Evolutionary conservation across 2,113 vertebrate genomes (phyloP).

Genomic region (Sarotherodon lohbergeri): DNA sequence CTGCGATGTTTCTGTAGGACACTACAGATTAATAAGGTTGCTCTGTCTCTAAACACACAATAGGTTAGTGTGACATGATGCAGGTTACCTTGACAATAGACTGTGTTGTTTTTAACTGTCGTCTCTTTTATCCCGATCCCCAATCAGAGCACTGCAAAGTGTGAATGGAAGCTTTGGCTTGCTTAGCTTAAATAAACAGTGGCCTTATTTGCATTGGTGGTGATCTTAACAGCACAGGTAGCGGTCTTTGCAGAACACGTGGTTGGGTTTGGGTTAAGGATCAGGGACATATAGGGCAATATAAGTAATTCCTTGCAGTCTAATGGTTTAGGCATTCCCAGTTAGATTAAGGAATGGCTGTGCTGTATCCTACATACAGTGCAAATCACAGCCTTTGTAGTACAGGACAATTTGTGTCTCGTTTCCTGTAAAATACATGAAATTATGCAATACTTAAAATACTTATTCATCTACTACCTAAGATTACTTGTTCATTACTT

Average conservation of each 20-base stretch:
- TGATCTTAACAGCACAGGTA: background rate
- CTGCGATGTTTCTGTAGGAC: background rate
- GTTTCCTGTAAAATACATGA: background rate
- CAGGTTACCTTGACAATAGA: background rate
- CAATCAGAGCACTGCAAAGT: background rate
- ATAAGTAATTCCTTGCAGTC: background rate
- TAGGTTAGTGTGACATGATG: background rate
- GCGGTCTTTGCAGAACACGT: background rate
- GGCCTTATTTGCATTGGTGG: background rate
- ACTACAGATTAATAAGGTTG: background rate
- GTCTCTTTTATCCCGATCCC: constrained; percentile 10
- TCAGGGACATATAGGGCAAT: background rate
- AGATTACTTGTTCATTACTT: background rate
- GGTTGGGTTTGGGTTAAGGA: background rate
- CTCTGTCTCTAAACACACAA: background rate
- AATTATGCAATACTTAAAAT: background rate
- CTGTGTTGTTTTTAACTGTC: background rate
- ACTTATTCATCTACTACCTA: background rate
- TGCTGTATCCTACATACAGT: background rate
- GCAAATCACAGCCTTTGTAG: background rate
- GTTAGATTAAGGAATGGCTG: background rate
- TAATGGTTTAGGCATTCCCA: background rate
- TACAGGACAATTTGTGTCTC: background rate
- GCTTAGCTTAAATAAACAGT: constrained; percentile 1
- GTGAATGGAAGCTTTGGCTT: background rate